Base-by-base conservation (phyloP, 2,888 invertebrate species). In the Adelphocoris suturalis region DNA sequence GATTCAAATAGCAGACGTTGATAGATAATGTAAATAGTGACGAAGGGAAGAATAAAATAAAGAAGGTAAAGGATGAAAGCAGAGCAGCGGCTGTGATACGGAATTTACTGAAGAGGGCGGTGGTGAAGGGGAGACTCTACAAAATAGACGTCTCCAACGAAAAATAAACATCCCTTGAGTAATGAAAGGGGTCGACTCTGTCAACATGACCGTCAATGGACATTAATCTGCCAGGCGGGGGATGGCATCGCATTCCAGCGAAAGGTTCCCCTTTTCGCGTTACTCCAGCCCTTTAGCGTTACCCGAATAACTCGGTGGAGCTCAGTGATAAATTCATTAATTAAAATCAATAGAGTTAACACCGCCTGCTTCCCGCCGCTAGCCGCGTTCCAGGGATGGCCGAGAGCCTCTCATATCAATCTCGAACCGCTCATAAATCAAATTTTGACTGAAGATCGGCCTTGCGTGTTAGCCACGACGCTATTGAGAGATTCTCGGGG, bases 81-180 rank as follows among this genome's bases (percentile, higher is more conserved):
- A 11, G 16, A 52, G 16, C 16, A 52, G 16, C 52, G 16, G 52
- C 16, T 11, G 52, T 52, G 52, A 52, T 52, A 52, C 52, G 11
- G 52, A 52, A 52, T 52, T 52, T 52, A 3, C 52, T 52, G 14
- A 13, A 16, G 52, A 16, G 16, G 52, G 16, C 16, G 75, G 1
- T 2, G 75, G 75, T 13, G 75, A 27, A 19, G 75, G 75, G 75
- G 75, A 12, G 75, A 75, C 75, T 11, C 52, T 52, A 52, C 52
- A 75, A 75, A 82, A 82, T 82, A 82, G 82, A 82, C 82, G 82
- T 82, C 82, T 82, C 82, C 52, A 46, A 23, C 47, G 23, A 82
- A 82, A 82, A 82, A 82, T 82, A 82, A 82, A 82, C 82, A 82
- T 82, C 48, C 82, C 82, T 13, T 82, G 82, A 82, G 82, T 82